A percentile compares a stretch with the other conserved stretches of the same genome.
Evolutionary conservation across 1,140 invertebrate genomes (phyloP).

Genomic region (Musca vetustissima): DNA sequence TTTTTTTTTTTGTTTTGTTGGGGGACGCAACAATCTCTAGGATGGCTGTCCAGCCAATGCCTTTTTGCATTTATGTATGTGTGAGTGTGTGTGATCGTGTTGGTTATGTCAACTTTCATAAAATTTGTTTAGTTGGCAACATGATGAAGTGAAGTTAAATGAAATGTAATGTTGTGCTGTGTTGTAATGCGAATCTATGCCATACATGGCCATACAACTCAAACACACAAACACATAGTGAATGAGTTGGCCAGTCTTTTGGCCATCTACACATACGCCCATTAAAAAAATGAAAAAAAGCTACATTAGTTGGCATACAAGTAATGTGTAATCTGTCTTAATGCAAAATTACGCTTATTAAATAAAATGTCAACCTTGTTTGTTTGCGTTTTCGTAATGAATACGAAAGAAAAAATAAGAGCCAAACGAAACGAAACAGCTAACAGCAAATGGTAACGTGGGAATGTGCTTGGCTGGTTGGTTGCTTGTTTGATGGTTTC

Average conservation of each 20-base stretch:
- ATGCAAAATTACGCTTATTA: slow-evolving; percentile 14
- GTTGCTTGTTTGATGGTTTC: too few relatives aligned
- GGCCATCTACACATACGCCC: slow-evolving; percentile 6
- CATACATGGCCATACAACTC: too few relatives aligned
- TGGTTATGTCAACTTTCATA: slow-evolving; percentile 50
- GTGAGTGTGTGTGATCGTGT: slow-evolving; percentile 29
- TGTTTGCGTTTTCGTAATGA: too few relatives aligned
- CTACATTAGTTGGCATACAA: background rate
- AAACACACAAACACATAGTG: too few relatives aligned
- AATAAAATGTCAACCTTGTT: slow-evolving; percentile 18
- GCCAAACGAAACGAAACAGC: too few relatives aligned
- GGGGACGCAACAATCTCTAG: background rate
- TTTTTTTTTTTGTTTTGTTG: too few relatives aligned
- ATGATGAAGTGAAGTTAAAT: slow-evolving; percentile 37
- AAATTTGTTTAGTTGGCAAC: slow-evolving; percentile 51
- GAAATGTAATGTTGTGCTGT: slow-evolving; percentile 10
- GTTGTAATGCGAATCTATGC: too few relatives aligned
- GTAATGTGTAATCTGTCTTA: slow-evolving; percentile 14
- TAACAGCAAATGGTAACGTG: too few relatives aligned
- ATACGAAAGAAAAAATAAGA: too few relatives aligned
- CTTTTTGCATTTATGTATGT: background rate
- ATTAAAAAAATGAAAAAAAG: slow-evolving; percentile 6
- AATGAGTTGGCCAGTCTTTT: background rate
- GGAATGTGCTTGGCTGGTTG: too few relatives aligned
- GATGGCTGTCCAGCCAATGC: background rate